phyloP scores from a whole-genome alignment of 1,140 invertebrate species.

The Tetramorium simillimum region DNA sequence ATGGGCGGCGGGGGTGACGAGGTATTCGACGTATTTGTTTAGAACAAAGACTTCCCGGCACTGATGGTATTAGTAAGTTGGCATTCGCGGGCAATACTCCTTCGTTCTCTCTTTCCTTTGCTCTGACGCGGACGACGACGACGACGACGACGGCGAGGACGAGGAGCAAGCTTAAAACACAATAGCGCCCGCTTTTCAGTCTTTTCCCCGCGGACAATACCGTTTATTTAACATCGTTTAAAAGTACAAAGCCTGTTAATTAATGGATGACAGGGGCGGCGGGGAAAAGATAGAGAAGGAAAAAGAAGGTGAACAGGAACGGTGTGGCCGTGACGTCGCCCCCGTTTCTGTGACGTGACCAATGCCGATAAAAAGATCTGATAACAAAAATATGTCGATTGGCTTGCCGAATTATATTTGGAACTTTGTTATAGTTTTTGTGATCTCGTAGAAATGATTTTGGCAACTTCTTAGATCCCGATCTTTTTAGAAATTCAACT shows the following conservation, averaged over 20 bases:
- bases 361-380: slow-evolving; percentile 7
- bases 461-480: neutral
- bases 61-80: slow-evolving; percentile 78
- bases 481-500: neutral
- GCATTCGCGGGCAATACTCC: slow-evolving; percentile 78
- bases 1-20: slow-evolving; percentile 22
- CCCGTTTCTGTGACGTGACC: slow-evolving; percentile 61
- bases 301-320: slow-evolving; percentile 46
- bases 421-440: neutral
- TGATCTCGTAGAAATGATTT: neutral
- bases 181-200: slow-evolving; percentile 84
- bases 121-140: slow-evolving; percentile 67
- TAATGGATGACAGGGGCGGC: slow-evolving; percentile 80
- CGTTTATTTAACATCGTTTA: slow-evolving; percentile 86
- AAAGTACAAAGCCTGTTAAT: slow-evolving; percentile 86
- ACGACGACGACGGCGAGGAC: slow-evolving; percentile 47
- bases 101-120: slow-evolving; percentile 74
- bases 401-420: neutral
- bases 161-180: slow-evolving; percentile 80
- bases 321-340: slow-evolving; percentile 67
- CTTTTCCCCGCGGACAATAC: slow-evolving; percentile 83
- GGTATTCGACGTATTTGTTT: slow-evolving; percentile 81
- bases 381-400: slow-evolving; percentile 45
- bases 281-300: slow-evolving; percentile 65
- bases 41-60: slow-evolving; percentile 80